These are phyloP conservation scores for Thunnus albacares DNA, from an alignment of 2,797 vertebrate genomes.

Conservation along the genomic window DNA sequence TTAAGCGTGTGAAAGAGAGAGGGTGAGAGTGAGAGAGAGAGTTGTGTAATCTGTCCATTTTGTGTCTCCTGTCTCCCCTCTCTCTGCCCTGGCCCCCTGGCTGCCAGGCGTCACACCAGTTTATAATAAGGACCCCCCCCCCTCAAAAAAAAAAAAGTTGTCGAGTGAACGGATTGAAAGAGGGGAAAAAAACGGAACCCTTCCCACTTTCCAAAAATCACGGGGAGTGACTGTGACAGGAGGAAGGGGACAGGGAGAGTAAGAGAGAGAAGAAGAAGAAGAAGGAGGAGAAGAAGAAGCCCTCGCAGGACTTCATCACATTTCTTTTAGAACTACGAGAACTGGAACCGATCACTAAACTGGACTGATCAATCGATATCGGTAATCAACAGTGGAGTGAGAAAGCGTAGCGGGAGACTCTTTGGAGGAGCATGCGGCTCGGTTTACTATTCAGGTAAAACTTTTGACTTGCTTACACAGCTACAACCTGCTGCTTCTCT, in stretches of 20 bases:
- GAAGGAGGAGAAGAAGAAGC: slow-evolving; percentile 37
- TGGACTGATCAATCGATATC: slow-evolving; percentile 52
- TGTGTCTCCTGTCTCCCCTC: slow-evolving; percentile 49
- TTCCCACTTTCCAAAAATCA: slow-evolving; percentile 78
- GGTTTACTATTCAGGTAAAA: slow-evolving; percentile 83
- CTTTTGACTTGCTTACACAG: slow-evolving; percentile 19
- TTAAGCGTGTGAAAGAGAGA: slow-evolving; percentile 42
- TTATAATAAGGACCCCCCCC: slow-evolving; percentile 76
- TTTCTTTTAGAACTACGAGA: slow-evolving; percentile 49
- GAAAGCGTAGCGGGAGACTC: slow-evolving; percentile 34
- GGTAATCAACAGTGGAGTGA: slow-evolving; percentile 27
- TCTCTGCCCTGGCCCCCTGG: slow-evolving; percentile 50
- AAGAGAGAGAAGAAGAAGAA: slow-evolving; percentile 26
- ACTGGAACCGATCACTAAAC: slow-evolving; percentile 37
- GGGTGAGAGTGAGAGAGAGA: slow-evolving; percentile 29
- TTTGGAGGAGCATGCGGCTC: slow-evolving; percentile 78
- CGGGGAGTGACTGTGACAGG: slow-evolving; percentile 81
- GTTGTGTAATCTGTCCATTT: slow-evolving; percentile 80
- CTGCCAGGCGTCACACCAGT: slow-evolving; percentile 78
- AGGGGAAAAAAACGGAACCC: slow-evolving; percentile 50
- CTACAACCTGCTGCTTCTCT: slow-evolving; percentile 59
- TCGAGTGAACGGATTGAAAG: slow-evolving; percentile 68
- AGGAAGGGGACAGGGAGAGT: slow-evolving; percentile 66
- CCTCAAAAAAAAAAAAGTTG: slow-evolving; percentile 69
- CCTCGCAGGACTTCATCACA: slow-evolving; percentile 53